Base-by-base conservation (phyloP, 2,113 vertebrate species). In the Chionis minor region DNA sequence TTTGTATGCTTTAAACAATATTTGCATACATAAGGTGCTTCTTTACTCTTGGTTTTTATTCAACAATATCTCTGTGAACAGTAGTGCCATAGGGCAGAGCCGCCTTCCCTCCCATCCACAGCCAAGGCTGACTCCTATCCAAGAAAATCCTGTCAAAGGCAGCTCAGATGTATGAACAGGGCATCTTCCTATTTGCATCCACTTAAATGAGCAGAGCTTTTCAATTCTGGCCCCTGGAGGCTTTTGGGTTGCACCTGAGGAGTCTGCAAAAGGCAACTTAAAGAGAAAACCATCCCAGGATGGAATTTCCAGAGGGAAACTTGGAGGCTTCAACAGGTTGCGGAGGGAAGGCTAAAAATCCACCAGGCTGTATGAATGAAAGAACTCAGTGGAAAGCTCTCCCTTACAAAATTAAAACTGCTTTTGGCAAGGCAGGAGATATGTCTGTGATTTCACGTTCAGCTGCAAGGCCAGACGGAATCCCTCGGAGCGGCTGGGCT, bases 241-340 rank as follows among this genome's bases (percentile, higher is more conserved):
- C 72, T 21, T 58, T 72, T 33, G 13, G 15, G 49, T 49, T 81
- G n/a, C 59, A 89, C 90, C 77, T 86, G 92, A 83, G 69, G n/a
- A 70, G 4, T 62, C 65, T 93, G 92, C 71, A 82, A n/a, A 62
- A 70, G 45, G 78, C 12, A 52, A 72, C 40, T 49, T 71, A 18
- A 77, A 85, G 79, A 70, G 72, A 94, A 93, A 96, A 91, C 51
- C 75, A 71, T 72, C n/a, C 33, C 79, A 15, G 79, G 74, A 24
- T 27, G 86, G 86, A 86, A 96, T 95, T 96, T 95, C 87, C 95
- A 86, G 51, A 51, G 72, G 94, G 94, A 96, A 97, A 96, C 95
- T 95, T 95, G 92, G 94, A 94, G 77, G 14, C 88, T 90, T 58
- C 55, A 30, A 33, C 33, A 56, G 42, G 11, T 2, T 38, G 49